Conservation (phyloP, 2,113 vertebrate species). For the Poicephalus gulielmi region DNA sequence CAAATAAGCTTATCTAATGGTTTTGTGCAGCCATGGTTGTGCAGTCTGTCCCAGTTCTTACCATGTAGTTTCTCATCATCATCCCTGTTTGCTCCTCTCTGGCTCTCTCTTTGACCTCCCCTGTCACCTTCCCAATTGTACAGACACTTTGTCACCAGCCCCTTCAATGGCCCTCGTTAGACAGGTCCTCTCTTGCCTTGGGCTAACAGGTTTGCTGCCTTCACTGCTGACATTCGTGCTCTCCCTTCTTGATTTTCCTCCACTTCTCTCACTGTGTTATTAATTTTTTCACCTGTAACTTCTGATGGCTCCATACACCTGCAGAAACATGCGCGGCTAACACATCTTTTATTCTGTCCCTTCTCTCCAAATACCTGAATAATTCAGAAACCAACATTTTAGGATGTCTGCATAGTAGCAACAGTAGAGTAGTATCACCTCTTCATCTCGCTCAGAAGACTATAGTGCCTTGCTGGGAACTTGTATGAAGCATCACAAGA, state of each 20-base stretch:
- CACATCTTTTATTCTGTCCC: neutral
- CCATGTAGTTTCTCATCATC: rapidly evolving
- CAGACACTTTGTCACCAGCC: neutral
- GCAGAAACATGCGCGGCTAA: neutral
- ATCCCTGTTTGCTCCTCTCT: neutral
- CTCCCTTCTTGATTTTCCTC: neutral
- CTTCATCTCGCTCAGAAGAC: neutral
- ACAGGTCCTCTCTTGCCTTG: neutral
- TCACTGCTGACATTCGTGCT: rapidly evolving
- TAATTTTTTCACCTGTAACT: neutral
- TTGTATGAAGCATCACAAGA: neutral
- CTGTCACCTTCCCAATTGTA: rapidly evolving
- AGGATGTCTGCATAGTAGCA: neutral
- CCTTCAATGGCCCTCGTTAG: neutral
- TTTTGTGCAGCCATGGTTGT: neutral
- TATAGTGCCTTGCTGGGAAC: neutral
- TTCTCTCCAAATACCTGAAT: neutral
- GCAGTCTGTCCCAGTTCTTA: neutral
- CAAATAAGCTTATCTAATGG: neutral
- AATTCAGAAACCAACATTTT: neutral
- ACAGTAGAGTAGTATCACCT: neutral
- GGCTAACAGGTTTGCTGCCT: neutral
- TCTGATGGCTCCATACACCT: neutral
- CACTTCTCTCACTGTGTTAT: neutral
- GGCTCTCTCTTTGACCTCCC: neutral